Percentiles rank a stretch among this genome's conserved stretches.
Evolutionary conservation across 2,113 vertebrate genomes (phyloP).

Genomic region (Gracilinanus agilis): DNA sequence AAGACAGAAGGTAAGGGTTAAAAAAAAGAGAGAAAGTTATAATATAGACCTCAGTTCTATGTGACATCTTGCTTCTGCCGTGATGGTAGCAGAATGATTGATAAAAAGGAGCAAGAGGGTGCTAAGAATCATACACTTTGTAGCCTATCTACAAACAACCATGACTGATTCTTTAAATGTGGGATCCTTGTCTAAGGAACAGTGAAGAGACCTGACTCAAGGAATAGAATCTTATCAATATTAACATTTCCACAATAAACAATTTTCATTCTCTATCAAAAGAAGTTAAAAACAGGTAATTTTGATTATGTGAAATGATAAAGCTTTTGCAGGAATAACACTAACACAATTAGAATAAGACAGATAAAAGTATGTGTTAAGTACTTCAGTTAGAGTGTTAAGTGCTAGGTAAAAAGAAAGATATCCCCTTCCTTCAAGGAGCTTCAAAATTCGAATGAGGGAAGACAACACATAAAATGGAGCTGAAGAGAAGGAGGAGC

Average conservation of each 20-base stretch:
- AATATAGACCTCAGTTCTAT: background rate
- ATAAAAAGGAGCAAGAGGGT: background rate
- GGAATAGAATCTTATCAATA: background rate
- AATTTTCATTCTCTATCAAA: too few species aligned
- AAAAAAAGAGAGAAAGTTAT: background rate
- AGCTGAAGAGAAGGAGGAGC: background rate
- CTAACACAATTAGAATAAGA: background rate
- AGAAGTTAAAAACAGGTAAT: too few species aligned
- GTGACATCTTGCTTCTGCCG: background rate
- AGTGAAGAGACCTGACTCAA: background rate
- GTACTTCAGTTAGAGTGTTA: background rate
- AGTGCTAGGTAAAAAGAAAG: background rate
- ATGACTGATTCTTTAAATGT: background rate
- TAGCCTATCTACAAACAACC: background rate
- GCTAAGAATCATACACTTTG: background rate
- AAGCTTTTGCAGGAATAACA: background rate
- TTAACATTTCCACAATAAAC: background rate
- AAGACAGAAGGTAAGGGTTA: too few species aligned
- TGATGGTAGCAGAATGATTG: background rate
- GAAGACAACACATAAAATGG: background rate
- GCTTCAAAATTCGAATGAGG: background rate
- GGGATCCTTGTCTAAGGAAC: background rate
- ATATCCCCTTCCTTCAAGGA: background rate
- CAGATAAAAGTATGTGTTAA: background rate
- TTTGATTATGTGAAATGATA: background rate